Evolutionary conservation across 2,113 vertebrate genomes (phyloP).

Genomic region (Carassius gibelio): DNA sequence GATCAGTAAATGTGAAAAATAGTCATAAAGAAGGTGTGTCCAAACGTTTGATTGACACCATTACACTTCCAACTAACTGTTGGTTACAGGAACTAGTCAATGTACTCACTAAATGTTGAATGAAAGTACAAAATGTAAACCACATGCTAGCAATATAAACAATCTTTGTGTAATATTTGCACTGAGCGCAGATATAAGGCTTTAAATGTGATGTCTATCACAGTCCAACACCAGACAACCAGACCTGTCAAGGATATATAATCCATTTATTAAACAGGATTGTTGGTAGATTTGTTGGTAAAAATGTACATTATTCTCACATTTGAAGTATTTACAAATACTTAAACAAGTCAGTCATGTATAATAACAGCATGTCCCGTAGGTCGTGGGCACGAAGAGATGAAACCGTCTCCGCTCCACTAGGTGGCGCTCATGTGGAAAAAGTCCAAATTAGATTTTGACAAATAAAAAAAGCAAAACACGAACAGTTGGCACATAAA

Average conservation of each 20-base stretch:
- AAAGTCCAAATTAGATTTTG: not conserved
- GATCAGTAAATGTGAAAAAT: not conserved
- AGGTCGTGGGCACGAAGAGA: not conserved
- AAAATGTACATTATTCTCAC: slow-evolving; percentile 54
- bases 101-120: not conserved
- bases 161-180: not conserved
- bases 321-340: slow-evolving; percentile 72
- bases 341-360: slow-evolving; percentile 58
- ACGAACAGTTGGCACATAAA: slow-evolving; percentile 42
- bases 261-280: slow-evolving; percentile 54
- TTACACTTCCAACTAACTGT: not conserved
- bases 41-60: not conserved
- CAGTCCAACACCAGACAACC: not conserved
- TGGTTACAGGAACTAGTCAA: not conserved
- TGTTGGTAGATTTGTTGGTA: slow-evolving; percentile 46
- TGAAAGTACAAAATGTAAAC: not conserved
- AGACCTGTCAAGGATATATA: not conserved
- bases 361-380: slow-evolving; percentile 10
- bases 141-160: not conserved
- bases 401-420: slow-evolving; percentile 5
- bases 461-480: slow-evolving; percentile 41
- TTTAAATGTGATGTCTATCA: slow-evolving; percentile 6
- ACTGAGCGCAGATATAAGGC: not conserved
- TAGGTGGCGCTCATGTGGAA: slow-evolving; percentile 27
- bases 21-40: not conserved